Evolutionary conservation across 2,888 invertebrate species (phyloP), one percentile per base, ranked within the genome.

Genomic region (Amphipyra tragopoginis): DNA sequence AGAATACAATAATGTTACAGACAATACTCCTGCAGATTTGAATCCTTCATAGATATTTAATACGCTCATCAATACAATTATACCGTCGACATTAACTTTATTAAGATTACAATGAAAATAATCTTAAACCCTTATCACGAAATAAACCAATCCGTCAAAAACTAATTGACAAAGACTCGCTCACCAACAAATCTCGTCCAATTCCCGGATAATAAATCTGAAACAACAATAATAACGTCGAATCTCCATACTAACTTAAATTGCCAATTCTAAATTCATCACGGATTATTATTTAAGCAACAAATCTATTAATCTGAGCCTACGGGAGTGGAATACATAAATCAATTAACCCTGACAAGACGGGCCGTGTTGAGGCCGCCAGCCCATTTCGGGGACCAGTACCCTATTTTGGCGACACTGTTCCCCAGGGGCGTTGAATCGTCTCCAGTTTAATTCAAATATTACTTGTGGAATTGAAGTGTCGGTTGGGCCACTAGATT

Each of bases 341-440:
- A 93, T 93, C 93, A 93, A 93, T 93, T 93, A 93, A 86, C 82
- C 80, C 79, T 84, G 83, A 93, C 93, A 92, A 90, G 91, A 83
- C 86, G 86, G 82, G 83, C 81, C 89, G 89, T 90, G 91, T 89
- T 88, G 89, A 86, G 91, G 85, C 86, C 85, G 82, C 84, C 80
- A 82, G 86, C 90, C 90, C 88, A 90, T 89, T 91, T 88, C 85
- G 81, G 85, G 77, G 85, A 87, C 87, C 86, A 82, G 82, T 80
- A 86, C 83, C 87, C 88, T 84, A 88, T 90, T 91, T 88, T 80
- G 86, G 86, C 83, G 87, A 91, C 90, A 91, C 81, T 82, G 83
- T 82, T 83, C 82, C 88, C 85, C 79, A 77, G 80, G 84, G 86
- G 84, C 83, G 69, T 80, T 80, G 86, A 87, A 86, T 89, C 91